Conservation (phyloP, 2,113 vertebrate genomes). For the Cyanoderma ruficeps region DNA sequence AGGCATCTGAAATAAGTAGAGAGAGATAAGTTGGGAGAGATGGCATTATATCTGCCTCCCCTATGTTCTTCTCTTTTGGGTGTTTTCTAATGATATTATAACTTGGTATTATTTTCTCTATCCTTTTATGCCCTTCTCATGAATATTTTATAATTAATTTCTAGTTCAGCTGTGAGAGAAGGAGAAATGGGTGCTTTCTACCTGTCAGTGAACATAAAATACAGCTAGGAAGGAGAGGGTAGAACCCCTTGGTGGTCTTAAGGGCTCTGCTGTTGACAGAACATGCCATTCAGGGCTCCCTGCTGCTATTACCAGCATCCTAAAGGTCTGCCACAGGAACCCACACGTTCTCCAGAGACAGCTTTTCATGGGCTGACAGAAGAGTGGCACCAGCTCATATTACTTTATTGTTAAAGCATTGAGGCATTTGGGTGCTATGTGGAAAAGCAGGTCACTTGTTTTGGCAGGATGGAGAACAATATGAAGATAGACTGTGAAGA, state of each 20-base stretch:
- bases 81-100: not conserved
- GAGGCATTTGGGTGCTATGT: not conserved
- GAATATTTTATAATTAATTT: slow-evolving; percentile 30
- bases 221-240: not conserved
- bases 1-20: slow-evolving; percentile 9
- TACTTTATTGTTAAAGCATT: not conserved
- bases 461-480: not conserved
- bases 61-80: not conserved
- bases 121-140: not conserved
- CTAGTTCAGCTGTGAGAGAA: not conserved
- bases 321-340: not conserved
- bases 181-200: not conserved
- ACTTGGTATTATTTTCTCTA: not conserved
- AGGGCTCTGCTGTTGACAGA: not conserved
- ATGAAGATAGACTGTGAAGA: not conserved
- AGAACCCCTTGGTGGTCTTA: not conserved
- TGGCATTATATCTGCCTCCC: not conserved
- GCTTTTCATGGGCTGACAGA: not conserved
- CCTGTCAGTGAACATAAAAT: not conserved
- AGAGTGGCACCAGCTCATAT: not conserved
- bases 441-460: not conserved
- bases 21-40: not conserved
- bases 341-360: not conserved
- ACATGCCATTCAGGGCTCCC: not conserved
- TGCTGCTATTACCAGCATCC: not conserved